A percentile compares a stretch with the other conserved stretches of the same genome.
Evolutionary conservation across 1,140 invertebrate genomes (phyloP).

Genomic region (Oryzaephilus surinamensis): DNA sequence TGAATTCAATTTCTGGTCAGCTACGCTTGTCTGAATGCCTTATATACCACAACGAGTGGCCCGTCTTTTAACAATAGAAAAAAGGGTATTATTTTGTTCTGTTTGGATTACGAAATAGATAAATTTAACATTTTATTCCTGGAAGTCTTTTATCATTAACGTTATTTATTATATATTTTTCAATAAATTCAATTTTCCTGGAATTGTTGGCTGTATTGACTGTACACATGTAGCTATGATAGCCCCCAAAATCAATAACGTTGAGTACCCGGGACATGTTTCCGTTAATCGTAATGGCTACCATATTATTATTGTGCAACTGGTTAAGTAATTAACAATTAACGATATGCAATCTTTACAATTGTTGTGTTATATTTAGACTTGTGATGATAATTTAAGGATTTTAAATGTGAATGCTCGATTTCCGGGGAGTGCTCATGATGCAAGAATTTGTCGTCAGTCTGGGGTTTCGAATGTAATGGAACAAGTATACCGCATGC

Average conservation of each 20-base stretch:
- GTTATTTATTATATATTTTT: no score
- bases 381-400: conserved; percentile 9
- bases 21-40: no score
- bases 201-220: conserved; percentile 18
- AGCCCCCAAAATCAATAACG: conserved; percentile 11
- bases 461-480: conserved; percentile 5
- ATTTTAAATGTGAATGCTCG: conserved; percentile 21
- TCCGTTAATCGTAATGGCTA: conserved; percentile 27
- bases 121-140: no score
- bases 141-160: no score
- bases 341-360: not conserved
- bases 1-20: no score
- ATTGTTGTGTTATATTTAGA: not conserved
- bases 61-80: no score
- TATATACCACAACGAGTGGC: no score
- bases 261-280: conserved; percentile 14
- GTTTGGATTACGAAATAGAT: no score
- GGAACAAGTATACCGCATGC: conserved; percentile 1
- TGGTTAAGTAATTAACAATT: conserved; percentile 12
- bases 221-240: conserved; percentile 24
- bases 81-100: no score
- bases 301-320: conserved; percentile 22
- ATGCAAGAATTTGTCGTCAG: conserved; percentile 9
- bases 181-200: conserved; percentile 7
- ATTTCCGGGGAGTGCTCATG: conserved; percentile 8